Percentiles rank a stretch among this genome's conserved stretches.
phyloP scores from a whole-genome alignment of 2,113 vertebrate species.

The Zosterops japonicus region DNA sequence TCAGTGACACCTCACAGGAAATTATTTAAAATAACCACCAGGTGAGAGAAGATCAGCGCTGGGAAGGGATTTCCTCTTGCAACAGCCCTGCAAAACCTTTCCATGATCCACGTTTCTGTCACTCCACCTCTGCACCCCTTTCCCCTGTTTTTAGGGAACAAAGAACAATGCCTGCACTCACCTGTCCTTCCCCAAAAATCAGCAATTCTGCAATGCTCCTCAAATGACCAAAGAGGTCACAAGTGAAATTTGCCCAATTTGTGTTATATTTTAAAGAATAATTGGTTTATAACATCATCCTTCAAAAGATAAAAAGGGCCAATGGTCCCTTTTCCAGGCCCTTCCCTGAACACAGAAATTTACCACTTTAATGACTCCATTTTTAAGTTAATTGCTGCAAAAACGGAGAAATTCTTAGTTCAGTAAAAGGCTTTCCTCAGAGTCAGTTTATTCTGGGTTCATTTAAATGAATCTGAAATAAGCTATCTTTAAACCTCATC shows the following conservation, averaged over 20 bases:
- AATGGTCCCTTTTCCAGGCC: not conserved
- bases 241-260: not conserved
- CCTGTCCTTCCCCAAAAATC: not conserved
- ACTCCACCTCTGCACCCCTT: not conserved
- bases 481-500: not conserved
- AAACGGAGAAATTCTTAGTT: not conserved
- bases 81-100: not conserved
- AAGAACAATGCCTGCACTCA: not conserved
- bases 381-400: not conserved
- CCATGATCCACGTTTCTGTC: not conserved
- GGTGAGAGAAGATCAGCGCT: fast-evolving
- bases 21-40: not conserved
- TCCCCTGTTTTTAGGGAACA: not conserved
- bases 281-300: not conserved
- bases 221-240: not conserved
- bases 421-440: not conserved
- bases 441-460: not conserved
- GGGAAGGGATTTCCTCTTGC: not conserved
- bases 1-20: not conserved
- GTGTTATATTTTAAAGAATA: not conserved
- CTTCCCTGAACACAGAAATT: not conserved
- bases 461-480: not conserved
- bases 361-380: not conserved
- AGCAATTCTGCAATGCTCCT: not conserved
- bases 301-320: not conserved